These are phyloP conservation scores for Sitobion miscanthi DNA, from an alignment of 1,140 invertebrate species.

Conservation along the genomic window DNA sequence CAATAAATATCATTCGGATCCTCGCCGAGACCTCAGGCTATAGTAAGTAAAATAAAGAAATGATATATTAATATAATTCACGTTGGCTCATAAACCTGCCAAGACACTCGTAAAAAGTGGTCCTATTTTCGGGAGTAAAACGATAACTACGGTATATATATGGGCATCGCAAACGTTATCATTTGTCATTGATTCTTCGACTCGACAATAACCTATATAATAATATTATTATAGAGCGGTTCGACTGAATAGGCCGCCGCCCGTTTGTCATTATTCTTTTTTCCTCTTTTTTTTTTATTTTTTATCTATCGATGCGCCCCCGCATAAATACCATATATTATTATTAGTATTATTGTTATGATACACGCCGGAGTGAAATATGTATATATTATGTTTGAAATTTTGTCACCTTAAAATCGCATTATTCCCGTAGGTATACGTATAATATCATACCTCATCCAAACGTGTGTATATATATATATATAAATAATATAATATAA, in stretches of 20 bases:
- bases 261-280: neutral
- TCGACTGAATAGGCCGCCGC: neutral
- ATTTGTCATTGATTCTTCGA: neutral
- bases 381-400: neutral
- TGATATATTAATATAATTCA: slow-evolving; percentile 28
- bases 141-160: neutral
- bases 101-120: slow-evolving; percentile 6
- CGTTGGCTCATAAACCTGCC: slow-evolving; percentile 24
- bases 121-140: slow-evolving; percentile 11
- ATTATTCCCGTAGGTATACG: neutral
- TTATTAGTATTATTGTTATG: neutral
- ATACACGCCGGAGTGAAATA: neutral
- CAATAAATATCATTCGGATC: neutral
- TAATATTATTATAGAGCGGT: slow-evolving; percentile 10
- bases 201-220: neutral
- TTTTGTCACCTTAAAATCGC: neutral
- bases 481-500: neutral
- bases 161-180: neutral
- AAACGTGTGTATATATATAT: neutral
- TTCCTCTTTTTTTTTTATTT: neutral
- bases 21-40: neutral
- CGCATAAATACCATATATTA: slow-evolving; percentile 29
- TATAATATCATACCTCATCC: neutral
- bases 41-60: neutral
- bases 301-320: neutral